Conservation (phyloP, 2,113 vertebrate genomes). For the Brachionichthys hirsutus region DNA sequence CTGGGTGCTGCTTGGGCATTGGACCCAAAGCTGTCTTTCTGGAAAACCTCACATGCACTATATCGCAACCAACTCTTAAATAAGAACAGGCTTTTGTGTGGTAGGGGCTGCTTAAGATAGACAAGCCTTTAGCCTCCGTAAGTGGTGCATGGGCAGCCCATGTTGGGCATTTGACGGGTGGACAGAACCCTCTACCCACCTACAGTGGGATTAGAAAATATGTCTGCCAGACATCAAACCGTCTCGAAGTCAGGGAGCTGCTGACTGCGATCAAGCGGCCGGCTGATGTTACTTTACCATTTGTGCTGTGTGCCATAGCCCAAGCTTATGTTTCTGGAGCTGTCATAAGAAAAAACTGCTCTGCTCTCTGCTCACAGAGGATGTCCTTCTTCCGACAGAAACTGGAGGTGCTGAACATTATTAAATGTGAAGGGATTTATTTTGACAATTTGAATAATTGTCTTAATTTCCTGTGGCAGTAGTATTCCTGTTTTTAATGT, state of each 20-base stretch:
- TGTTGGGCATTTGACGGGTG: conserved; percentile 58
- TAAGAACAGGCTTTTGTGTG: conserved; percentile 68
- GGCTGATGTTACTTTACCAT: conserved; percentile 49
- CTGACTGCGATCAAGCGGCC: conserved; percentile 59
- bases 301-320: conserved; percentile 39
- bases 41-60: conserved; percentile 12
- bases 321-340: conserved; percentile 50
- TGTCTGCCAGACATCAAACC: conserved; percentile 59
- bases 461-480: conserved; percentile 5
- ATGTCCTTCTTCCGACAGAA: no score
- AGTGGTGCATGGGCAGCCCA: conserved; percentile 55
- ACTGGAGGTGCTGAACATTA: not conserved
- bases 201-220: conserved; percentile 55
- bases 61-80: conserved; percentile 37
- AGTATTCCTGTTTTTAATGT: conserved; percentile 3
- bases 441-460: conserved; percentile 20
- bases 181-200: conserved; percentile 44
- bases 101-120: conserved; percentile 57
- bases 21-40: conserved; percentile 25
- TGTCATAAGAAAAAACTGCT: conserved; percentile 23
- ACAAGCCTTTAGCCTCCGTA: conserved; percentile 76
- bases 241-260: conserved; percentile 47
- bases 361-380: not conserved
- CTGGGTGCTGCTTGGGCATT: no score
- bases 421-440: conserved; percentile 25